phyloP scores from a whole-genome alignment of 2,797 vertebrate species.

The Halcyon chelicuti region DNA sequence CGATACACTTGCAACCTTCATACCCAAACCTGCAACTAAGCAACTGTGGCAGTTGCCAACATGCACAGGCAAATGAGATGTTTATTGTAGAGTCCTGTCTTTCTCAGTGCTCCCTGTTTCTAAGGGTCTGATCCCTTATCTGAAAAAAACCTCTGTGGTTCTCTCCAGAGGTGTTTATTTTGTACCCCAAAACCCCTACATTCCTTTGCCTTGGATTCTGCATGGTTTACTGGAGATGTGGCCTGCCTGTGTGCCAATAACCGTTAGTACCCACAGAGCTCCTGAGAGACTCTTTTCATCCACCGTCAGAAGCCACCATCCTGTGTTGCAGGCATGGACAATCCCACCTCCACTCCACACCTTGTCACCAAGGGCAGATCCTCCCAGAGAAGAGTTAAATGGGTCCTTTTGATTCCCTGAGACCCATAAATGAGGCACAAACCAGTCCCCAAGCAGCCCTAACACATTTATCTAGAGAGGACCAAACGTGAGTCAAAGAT shows the following conservation, averaged over 20 bases:
- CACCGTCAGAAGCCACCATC: neutral
- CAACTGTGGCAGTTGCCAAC: rapidly evolving
- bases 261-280: neutral
- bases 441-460: neutral
- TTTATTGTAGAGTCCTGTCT: neutral
- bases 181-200: neutral
- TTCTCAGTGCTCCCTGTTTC: neutral
- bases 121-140: neutral
- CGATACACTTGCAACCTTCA: neutral
- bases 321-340: neutral
- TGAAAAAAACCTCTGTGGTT: neutral
- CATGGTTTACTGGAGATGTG: neutral
- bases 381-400: neutral
- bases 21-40: neutral
- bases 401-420: neutral
- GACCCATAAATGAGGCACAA: neutral
- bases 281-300: neutral
- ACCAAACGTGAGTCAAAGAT: neutral
- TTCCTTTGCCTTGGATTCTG: neutral
- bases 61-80: rapidly evolving
- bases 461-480: neutral
- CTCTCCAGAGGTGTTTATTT: neutral
- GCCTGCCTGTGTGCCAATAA: neutral
- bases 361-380: neutral
- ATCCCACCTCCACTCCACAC: neutral